These are phyloP conservation scores for Dexiosoma caninum DNA, from an alignment of 2,888 invertebrate species.

Conservation along the genomic window DNA sequence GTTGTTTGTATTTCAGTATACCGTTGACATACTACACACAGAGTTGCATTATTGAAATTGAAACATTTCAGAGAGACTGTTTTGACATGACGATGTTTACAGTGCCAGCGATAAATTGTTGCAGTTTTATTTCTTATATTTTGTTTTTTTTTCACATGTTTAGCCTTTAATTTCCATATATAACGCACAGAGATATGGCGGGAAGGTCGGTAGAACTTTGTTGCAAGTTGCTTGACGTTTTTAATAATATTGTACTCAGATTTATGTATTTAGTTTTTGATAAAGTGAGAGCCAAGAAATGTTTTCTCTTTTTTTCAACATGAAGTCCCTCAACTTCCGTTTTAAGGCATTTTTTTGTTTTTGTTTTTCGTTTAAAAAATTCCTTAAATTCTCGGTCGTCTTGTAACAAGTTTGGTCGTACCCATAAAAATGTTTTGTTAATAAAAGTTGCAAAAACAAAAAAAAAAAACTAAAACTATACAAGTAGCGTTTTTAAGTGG, in stretches of 20 bases:
- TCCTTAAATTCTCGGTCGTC: constrained; percentile 12
- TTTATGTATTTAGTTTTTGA: not conserved
- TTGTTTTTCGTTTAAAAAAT: not conserved
- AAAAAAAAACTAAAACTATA: constrained; percentile 46
- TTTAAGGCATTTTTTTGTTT: not conserved
- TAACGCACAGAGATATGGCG: not conserved
- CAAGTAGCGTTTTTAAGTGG: not conserved
- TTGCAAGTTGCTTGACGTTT: constrained; percentile 16
- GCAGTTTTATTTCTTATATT: not conserved
- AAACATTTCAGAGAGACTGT: constrained; percentile 23
- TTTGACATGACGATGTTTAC: constrained; percentile 5
- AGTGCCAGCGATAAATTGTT: constrained; percentile 54
- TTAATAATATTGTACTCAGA: not conserved
- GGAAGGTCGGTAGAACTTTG: not conserved
- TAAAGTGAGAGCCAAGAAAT: constrained; percentile 4
- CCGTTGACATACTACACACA: constrained; percentile 15
- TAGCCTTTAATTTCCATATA: not conserved
- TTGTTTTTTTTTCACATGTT: constrained; percentile 34
- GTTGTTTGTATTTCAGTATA: constrained; percentile 27
- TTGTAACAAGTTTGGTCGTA: constrained; percentile 1
- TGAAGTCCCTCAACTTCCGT: constrained; percentile 69
- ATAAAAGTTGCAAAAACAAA: not conserved
- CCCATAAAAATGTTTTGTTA: constrained; percentile 8
- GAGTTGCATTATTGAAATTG: constrained; percentile 13
- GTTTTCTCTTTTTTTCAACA: constrained; percentile 63